Conservation (phyloP, 2,888 invertebrate species). For the Gastracanthus pulcherrimus region DNA sequence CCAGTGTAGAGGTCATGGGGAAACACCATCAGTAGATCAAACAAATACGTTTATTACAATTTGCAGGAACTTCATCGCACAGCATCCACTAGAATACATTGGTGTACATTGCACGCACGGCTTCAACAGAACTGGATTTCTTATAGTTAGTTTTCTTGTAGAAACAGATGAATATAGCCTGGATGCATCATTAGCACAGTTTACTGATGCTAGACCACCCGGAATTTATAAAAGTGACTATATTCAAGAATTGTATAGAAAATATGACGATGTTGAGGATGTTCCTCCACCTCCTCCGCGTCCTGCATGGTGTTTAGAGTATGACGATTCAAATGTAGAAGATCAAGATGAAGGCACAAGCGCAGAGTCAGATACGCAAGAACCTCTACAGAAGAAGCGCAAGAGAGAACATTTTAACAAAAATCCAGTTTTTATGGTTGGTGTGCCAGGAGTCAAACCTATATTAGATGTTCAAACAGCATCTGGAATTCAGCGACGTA, state of each 20-base stretch:
- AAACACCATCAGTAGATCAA: slow-evolving; percentile 93
- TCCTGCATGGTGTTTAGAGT: slow-evolving; percentile 93
- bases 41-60: slow-evolving; percentile 89
- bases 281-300: slow-evolving; percentile 84
- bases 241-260: slow-evolving; percentile 91
- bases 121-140: slow-evolving; percentile 98
- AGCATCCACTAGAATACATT: slow-evolving; percentile 86
- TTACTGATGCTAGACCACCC: slow-evolving; percentile 89
- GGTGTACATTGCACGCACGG: slow-evolving; percentile 98
- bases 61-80: slow-evolving; percentile 87
- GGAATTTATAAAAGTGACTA: slow-evolving; percentile 99
- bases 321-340: slow-evolving; percentile 66
- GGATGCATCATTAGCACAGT: slow-evolving; percentile 89
- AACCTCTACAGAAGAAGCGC: slow-evolving; percentile 55
- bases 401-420: slow-evolving; percentile 80
- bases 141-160: slow-evolving; percentile 94
- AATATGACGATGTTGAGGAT: slow-evolving; percentile 85
- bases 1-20: slow-evolving; percentile 94
- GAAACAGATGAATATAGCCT: slow-evolving; percentile 90
- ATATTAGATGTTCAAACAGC: slow-evolving; percentile 82
- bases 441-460: slow-evolving; percentile 87
- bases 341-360: slow-evolving; percentile 66
- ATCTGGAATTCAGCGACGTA: slow-evolving; percentile 84
- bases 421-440: slow-evolving; percentile 90
- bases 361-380: slow-evolving; percentile 36